Evolutionary conservation across 2,113 vertebrate genomes (phyloP).

Genomic region (Hylia prasina): DNA sequence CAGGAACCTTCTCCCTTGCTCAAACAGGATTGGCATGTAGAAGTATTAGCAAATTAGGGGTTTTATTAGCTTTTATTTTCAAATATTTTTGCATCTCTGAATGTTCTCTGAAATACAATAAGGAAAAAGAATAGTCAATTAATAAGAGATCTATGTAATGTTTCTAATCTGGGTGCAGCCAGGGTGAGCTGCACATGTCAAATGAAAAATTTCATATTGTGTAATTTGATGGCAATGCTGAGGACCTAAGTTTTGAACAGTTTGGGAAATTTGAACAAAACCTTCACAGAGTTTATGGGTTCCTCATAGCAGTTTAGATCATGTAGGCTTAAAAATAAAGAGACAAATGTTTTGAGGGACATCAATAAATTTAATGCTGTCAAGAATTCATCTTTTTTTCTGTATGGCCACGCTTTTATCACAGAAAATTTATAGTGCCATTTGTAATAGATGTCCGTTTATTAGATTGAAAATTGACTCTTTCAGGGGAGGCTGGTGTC

Average conservation of each 20-base stretch:
- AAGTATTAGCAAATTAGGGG: background rate
- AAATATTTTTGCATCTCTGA: background rate
- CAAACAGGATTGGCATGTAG: background rate
- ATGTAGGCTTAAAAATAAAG: background rate
- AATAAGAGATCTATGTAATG: background rate
- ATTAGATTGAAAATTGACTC: background rate
- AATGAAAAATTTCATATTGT: background rate
- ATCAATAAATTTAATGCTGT: background rate
- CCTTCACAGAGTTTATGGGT: background rate
- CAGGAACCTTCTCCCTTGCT: background rate
- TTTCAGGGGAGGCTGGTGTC: background rate
- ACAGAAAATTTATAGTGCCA: background rate
- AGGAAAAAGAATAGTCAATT: background rate
- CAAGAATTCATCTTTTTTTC: background rate
- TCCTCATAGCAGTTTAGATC: background rate
- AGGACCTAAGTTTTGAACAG: background rate
- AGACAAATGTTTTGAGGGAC: background rate
- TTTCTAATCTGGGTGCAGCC: background rate
- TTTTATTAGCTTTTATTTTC: background rate
- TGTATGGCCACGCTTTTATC: background rate
- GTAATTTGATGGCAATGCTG: background rate
- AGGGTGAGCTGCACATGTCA: background rate
- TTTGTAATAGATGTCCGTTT: background rate
- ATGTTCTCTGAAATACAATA: background rate
- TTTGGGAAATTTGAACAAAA: background rate